A percentile compares a stretch with the other conserved stretches of the same genome.
phyloP scores from a whole-genome alignment of 2,888 invertebrate genomes.

The Atherix ibis region DNA sequence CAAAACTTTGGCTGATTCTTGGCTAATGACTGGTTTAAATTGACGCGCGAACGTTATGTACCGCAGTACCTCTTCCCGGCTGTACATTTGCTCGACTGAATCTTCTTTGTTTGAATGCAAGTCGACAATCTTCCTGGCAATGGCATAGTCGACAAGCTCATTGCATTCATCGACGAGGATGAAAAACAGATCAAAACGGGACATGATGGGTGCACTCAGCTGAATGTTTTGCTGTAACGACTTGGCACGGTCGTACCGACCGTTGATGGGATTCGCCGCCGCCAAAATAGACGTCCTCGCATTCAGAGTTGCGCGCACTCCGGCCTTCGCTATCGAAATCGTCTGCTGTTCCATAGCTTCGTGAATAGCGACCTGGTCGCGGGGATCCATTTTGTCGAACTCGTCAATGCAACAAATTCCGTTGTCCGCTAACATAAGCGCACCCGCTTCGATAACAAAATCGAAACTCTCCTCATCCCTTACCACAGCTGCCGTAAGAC shows the following conservation, averaged over 20 bases:
- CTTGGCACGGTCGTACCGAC: slow-evolving; percentile 86
- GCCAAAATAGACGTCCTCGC: slow-evolving; percentile 95
- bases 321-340: slow-evolving; percentile 96
- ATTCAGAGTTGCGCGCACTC: slow-evolving; percentile 91
- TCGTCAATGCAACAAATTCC: slow-evolving; percentile 99
- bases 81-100: slow-evolving; percentile 63
- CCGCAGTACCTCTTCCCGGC: slow-evolving; percentile 75
- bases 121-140: slow-evolving; percentile 90
- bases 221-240: slow-evolving; percentile 89
- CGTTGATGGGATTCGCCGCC: slow-evolving; percentile 96
- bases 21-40: slow-evolving; percentile 76
- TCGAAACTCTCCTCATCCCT: slow-evolving; percentile 93
- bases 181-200: slow-evolving; percentile 96
- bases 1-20: slow-evolving; percentile 68
- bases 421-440: slow-evolving; percentile 97
- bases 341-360: slow-evolving; percentile 99
- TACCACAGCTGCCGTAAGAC: slow-evolving; percentile 96
- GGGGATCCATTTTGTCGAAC: slow-evolving; percentile 98
- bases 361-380: slow-evolving; percentile 98
- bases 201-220: slow-evolving; percentile 95
- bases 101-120: slow-evolving; percentile 77
- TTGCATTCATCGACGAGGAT: slow-evolving; percentile 95
- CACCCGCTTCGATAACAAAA: slow-evolving; percentile 99
- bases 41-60: slow-evolving; percentile 95
- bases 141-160: slow-evolving; percentile 90